A percentile compares a stretch with the other conserved stretches of the same genome.
These are phyloP conservation scores for Orbicella faveolata DNA, from an alignment of 64 coral and sea anemone species.

Conservation along the genomic window DNA sequence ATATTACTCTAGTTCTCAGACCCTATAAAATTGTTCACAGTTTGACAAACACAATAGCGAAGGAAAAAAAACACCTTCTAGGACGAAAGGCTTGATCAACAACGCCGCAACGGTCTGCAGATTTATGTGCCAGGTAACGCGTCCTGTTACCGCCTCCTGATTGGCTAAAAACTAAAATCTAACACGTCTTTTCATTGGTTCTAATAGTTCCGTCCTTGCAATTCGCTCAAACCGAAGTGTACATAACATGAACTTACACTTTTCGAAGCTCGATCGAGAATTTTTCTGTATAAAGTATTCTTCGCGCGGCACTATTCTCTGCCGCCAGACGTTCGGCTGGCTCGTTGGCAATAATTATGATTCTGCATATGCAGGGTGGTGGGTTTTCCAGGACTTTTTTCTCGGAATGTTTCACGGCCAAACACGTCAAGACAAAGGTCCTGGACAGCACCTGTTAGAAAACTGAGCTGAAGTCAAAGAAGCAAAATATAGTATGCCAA, in stretches of 20 bases:
- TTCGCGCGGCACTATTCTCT: constrained; percentile 44
- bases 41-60: neutral
- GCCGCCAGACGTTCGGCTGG: constrained; percentile 51
- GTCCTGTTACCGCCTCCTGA: neutral
- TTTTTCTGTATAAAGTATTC: neutral
- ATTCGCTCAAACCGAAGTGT: neutral
- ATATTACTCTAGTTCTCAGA: neutral
- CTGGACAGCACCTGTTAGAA: too few relatives aligned
- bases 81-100: too few relatives aligned
- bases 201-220: neutral
- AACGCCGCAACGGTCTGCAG: too few relatives aligned
- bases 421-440: too few relatives aligned
- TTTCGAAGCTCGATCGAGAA: neutral
- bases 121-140: too few relatives aligned
- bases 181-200: too few relatives aligned
- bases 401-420: too few relatives aligned
- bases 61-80: too few relatives aligned
- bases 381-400: too few relatives aligned
- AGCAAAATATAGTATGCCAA: too few relatives aligned
- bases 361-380: too few relatives aligned
- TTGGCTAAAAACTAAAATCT: neutral
- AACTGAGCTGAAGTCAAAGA: too few relatives aligned
- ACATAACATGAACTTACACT: neutral
- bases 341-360: constrained; percentile 31
- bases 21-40: constrained; percentile 6